A percentile compares a stretch with the other conserved stretches of the same genome.
These are phyloP conservation scores for Saiga tatarica DNA, from an alignment of 2,113 vertebrate species.

Conservation along the genomic window DNA sequence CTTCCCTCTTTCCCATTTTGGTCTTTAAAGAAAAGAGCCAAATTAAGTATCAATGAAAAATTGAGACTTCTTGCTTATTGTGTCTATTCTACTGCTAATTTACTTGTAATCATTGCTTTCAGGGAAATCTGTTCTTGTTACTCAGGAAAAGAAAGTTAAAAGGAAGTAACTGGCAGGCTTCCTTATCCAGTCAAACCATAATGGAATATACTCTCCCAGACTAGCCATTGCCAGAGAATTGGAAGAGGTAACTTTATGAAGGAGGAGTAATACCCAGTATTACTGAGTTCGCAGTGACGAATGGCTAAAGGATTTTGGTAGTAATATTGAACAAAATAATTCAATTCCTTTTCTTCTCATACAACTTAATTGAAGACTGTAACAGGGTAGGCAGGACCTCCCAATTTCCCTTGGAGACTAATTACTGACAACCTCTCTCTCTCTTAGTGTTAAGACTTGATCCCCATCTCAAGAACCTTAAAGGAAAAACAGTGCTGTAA, in stretches of 20 bases:
- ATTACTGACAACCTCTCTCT: not conserved
- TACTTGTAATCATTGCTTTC: not conserved
- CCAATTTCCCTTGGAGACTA: not conserved
- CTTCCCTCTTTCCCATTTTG: not conserved
- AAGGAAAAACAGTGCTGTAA: not conserved
- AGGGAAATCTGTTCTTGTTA: not conserved
- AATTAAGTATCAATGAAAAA: not conserved
- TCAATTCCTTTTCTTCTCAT: conserved; percentile 34
- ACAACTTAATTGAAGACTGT: conserved; percentile 37
- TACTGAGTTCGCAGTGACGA: not conserved
- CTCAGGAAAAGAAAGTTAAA: not conserved
- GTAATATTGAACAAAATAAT: not conserved
- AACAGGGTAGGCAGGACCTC: conserved; percentile 20
- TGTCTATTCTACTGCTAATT: not conserved
- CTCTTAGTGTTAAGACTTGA: not conserved
- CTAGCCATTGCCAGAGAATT: not conserved
- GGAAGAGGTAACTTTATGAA: not conserved
- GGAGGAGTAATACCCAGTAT: not conserved
- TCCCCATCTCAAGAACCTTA: not conserved
- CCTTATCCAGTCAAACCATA: not conserved
- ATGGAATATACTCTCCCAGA: not conserved
- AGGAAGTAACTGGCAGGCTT: not conserved
- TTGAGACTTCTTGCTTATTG: not conserved
- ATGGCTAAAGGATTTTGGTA: not conserved
- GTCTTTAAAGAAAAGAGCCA: not conserved